Evolutionary conservation across 2,113 vertebrate species (phyloP), one percentile per base, ranked within the genome.

Genomic region (Sporophila hypoxantha): DNA sequence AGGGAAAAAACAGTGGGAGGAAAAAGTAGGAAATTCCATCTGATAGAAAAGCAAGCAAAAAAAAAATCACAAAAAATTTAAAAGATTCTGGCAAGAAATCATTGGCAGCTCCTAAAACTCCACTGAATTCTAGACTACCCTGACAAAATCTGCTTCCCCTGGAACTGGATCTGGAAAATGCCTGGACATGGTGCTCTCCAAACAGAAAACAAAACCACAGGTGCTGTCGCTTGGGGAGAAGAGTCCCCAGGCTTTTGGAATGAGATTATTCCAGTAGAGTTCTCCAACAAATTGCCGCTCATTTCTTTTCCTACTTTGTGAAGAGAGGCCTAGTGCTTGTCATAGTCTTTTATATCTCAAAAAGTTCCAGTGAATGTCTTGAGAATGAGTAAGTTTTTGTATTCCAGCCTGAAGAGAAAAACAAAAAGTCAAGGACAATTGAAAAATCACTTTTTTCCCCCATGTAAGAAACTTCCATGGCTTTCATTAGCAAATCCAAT

Each of bases 101-200:
- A 26, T 50, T 91, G 90, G 57, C 88, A 91, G 49, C 46, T 89
- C 46, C 66, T 77, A 71, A 91, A 91, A 89, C 79, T 85, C 85
- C 66, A 57, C n/a, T 67, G 77, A 83, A 89, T 88, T 93, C 41
- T 80, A 77, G 74, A 53, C 41, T 88, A 91, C 17, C 46, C 73
- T 15, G 2, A 37, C 1, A 0, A 89, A 92, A 77, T 81, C 69
- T 83, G 17, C 41, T 75, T 89, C 70, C 69, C 49, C 62, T 95
- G 92, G 85, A 94, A 77, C 29, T 60, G 41, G 12, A 64, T 76
- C 32, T 88, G 85, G 76, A 88, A 93, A 87, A 88, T 77, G 30
- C 41, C 32, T 91, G 41, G 39, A 55, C 16, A 17, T 56, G n/a
- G 25, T 64, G 65, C 30, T 87, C 25, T 70, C 56, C 73, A 85